Conservation (phyloP, 1,140 invertebrate species). For the Drosophila parvula region DNA sequence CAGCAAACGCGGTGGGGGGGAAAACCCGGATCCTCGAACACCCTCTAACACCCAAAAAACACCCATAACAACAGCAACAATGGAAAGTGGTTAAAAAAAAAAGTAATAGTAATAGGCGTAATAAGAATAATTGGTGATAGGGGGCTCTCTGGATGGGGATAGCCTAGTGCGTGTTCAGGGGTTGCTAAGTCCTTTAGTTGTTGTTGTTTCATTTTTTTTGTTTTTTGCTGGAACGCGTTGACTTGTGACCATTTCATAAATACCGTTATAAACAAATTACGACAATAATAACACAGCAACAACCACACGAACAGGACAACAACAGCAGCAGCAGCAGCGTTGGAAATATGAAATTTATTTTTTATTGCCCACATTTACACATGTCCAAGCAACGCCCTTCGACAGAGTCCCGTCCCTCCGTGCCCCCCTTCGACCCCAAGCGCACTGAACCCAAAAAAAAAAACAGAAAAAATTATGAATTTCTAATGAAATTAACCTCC, state of each 20-base stretch:
- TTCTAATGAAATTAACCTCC: conserved; percentile 80
- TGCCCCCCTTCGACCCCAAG: conserved; percentile 4
- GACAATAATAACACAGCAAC: conserved; percentile 71
- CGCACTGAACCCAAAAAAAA: conserved; percentile 39
- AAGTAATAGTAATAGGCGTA: conserved; percentile 74
- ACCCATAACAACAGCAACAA: conserved; percentile 47
- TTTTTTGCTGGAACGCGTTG: conserved; percentile 64
- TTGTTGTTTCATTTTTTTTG: conserved; percentile 7
- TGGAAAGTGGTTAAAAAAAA: conserved; percentile 74
- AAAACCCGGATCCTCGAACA: conserved; percentile 9
- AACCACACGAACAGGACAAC: conserved; percentile 57
- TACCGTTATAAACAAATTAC: conserved; percentile 83
- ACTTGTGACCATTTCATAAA: conserved; percentile 83
- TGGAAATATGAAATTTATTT: conserved; percentile 69
- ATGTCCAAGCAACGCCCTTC: conserved; percentile 63
- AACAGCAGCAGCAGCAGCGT: conserved; percentile 7
- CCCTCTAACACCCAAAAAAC: conserved; percentile 12
- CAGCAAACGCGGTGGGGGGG: conserved; percentile 41
- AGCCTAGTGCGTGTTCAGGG: conserved; percentile 52
- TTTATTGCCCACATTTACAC: conserved; percentile 81
- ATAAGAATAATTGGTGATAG: conserved; percentile 79
- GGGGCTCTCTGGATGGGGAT: conserved; percentile 10
- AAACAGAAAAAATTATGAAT: conserved; percentile 69
- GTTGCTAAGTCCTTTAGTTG: conserved; percentile 25
- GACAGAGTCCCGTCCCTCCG: background rate